Evolutionary conservation across 2,888 invertebrate genomes (phyloP).

Genomic region (Beris morrisii): DNA sequence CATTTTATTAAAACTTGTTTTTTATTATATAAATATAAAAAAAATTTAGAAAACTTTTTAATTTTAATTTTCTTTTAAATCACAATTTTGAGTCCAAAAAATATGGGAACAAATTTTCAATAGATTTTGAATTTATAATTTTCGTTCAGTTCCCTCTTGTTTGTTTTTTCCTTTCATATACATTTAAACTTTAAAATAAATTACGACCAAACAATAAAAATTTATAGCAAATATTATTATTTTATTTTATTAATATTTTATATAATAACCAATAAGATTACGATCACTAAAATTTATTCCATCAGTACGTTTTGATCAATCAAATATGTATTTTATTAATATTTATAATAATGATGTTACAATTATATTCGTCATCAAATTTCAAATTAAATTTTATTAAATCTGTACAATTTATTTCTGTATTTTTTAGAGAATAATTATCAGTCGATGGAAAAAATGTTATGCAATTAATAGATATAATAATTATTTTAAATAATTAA

Average conservation of each 20-base stretch:
- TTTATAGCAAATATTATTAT: conserved; percentile 23
- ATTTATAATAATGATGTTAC: conserved; percentile 18
- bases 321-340: conserved; percentile 7
- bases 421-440: conserved; percentile 18
- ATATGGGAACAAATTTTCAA: neutral
- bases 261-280: conserved; percentile 30
- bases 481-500: conserved; percentile 27
- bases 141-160: neutral
- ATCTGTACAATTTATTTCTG: conserved; percentile 13
- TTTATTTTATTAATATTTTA: conserved; percentile 24
- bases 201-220: conserved; percentile 31
- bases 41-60: conserved; percentile 30
- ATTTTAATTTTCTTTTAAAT: conserved; percentile 19
- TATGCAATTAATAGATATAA: conserved; percentile 31
- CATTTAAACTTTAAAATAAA: conserved; percentile 17
- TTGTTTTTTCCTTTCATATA: conserved; percentile 4
- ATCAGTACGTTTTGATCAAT: conserved; percentile 24
- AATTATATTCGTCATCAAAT: conserved; percentile 5
- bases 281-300: conserved; percentile 31
- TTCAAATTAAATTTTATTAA: conserved; percentile 10
- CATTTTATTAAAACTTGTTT: conserved; percentile 28
- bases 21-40: conserved; percentile 30
- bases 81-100: conserved; percentile 34
- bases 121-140: neutral
- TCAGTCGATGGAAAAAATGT: conserved; percentile 33